phyloP scores from a whole-genome alignment of 1,140 invertebrate genomes.

The Chironomus striatipennis region DNA sequence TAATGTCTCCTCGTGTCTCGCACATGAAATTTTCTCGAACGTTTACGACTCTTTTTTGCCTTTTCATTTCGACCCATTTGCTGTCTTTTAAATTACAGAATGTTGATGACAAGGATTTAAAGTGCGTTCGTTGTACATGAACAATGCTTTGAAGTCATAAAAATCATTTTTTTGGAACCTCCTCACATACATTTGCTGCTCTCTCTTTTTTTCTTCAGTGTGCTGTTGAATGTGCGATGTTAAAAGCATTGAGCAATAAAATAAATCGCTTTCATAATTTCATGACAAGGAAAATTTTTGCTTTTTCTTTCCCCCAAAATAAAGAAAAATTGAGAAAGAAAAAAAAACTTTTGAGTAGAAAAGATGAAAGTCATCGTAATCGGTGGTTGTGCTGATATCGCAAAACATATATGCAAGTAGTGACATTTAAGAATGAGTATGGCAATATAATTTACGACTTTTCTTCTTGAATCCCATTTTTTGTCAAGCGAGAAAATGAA shows the following conservation, averaged over 20 bases:
- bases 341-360: too few relatives aligned
- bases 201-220: not conserved
- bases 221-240: not conserved
- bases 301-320: not conserved
- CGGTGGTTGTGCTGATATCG: not conserved
- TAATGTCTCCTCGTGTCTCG: not conserved
- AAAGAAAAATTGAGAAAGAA: too few relatives aligned
- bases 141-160: not conserved
- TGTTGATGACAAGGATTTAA: slow-evolving; percentile 4
- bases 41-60: not conserved
- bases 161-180: too few relatives aligned
- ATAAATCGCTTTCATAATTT: slow-evolving; percentile 22
- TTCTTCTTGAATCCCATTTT: not conserved
- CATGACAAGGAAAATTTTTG: not conserved
- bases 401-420: not conserved
- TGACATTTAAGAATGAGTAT: not conserved
- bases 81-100: not conserved
- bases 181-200: not conserved
- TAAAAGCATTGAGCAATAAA: slow-evolving; percentile 24
- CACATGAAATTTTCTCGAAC: not conserved
- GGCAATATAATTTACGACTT: slow-evolving; percentile 13
- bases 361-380: too few relatives aligned
- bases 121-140: not conserved
- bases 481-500: too few relatives aligned
- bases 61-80: slow-evolving; percentile 12